Evolutionary conservation across 2,888 invertebrate species (phyloP), one percentile per base, ranked within the genome.

Genomic region (Lasius platythorax): DNA sequence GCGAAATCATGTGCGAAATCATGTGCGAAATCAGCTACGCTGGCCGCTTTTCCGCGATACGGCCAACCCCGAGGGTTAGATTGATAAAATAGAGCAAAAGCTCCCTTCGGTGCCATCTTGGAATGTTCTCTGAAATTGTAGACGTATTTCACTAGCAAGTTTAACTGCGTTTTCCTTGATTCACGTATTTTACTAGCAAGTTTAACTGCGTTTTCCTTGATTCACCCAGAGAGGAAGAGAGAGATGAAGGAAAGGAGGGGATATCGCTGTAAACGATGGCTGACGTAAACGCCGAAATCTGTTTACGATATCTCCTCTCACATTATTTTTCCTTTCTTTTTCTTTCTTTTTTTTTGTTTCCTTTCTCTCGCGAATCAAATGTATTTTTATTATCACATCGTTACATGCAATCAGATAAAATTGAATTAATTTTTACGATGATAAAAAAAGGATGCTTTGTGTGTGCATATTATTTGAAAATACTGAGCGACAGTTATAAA

Each of bases 31-130:
- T 33, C 72, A 61, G 43, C 40, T 67, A 43, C 3, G 56, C n/a
- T 56, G 33, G 23, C 18, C 28, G 43, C 46, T 83, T 85, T 63
- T 82, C 83, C 40, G 68, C 61, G 46, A 2, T 53, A 50, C 53
- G 64, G 74, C 40, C 30, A 84, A 15, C 81, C 86, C 75, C 74
- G 72, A 86, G 88, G 85, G 85, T 53, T 75, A 86, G 85, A 90
- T 91, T 90, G 91, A 91, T 91, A 88, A 91, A 91, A 87, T 84
- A 87, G 85, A 83, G 76, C 75, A 82, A 89, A 82, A 82, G 85
- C 81, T 91, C 85, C 89, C 88, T 81, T 64, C 75, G 87, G 90
- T 86, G 78, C 87, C 84, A 86, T 87, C 85, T 87, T 86, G 73
- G 87, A 87, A 85, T 85, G 85, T 87, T 78, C 82, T 86, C 84